Evolutionary conservation across 2,888 invertebrate genomes (phyloP).

Genomic region (Scaptomyza tumidula): DNA sequence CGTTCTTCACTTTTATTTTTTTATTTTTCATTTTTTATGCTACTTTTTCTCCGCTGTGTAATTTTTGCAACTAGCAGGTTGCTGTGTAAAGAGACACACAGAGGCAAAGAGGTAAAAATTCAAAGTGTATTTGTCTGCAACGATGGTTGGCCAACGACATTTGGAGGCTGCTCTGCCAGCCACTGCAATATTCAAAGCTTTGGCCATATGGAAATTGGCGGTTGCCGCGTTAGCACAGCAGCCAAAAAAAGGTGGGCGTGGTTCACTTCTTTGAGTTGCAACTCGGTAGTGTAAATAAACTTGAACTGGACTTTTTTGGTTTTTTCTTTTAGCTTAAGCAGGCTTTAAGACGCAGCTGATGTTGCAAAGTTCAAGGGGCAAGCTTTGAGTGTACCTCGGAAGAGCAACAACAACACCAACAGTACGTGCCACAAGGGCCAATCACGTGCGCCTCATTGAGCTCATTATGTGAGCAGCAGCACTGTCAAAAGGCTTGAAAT

Average conservation of each 20-base stretch:
- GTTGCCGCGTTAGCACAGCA: conserved; percentile 34
- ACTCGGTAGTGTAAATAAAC: conserved; percentile 50
- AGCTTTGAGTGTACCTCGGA: conserved; percentile 30
- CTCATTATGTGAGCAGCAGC: conserved; percentile 62
- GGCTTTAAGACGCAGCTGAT: conserved; percentile 32
- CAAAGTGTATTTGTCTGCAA: conserved; percentile 67
- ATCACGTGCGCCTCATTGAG: conserved; percentile 73
- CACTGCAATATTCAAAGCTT: conserved; percentile 69
- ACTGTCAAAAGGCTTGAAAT: conserved; percentile 55
- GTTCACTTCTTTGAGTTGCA: conserved; percentile 33
- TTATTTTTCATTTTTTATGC: not conserved
- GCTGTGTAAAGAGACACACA: conserved; percentile 20
- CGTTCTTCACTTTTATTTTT: not conserved
- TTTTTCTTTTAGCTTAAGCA: not conserved
- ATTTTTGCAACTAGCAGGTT: conserved; percentile 55
- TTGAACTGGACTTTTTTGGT: conserved; percentile 37
- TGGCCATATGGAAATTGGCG: conserved; percentile 67
- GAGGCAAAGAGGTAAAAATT: conserved; percentile 31
- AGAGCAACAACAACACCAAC: conserved; percentile 39
- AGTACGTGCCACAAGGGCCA: conserved; percentile 64
- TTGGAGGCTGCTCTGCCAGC: conserved; percentile 34
- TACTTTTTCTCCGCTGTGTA: conserved; percentile 46
- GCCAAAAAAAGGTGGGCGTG: conserved; percentile 15
- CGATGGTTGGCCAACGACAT: conserved; percentile 59
- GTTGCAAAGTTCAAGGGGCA: conserved; percentile 29